A percentile compares a stretch with the other conserved stretches of the same genome.
Conservation (phyloP, 2,888 invertebrate genomes). For the Andrena praecox region DNA sequence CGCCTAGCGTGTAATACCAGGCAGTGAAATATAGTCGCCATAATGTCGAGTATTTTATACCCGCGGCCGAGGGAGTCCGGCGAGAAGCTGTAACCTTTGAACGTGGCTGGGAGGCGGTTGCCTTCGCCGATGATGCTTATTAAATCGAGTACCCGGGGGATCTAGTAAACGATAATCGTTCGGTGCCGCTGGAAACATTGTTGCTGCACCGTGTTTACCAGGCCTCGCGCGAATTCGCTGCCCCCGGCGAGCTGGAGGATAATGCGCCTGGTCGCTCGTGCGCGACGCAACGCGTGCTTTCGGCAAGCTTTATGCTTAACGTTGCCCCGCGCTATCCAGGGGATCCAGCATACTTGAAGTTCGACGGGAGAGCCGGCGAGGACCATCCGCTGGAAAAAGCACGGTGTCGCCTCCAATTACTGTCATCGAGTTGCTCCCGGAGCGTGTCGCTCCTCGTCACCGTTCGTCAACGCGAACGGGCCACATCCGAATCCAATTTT, state of each 20-base stretch:
- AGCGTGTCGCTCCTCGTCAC: constrained; percentile 30
- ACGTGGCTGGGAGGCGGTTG: constrained; percentile 52
- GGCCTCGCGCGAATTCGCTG: constrained; percentile 33
- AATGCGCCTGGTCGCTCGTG: neutral
- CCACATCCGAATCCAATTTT: constrained; percentile 67
- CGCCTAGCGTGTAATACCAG: constrained; percentile 64
- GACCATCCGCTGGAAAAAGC: constrained; percentile 37
- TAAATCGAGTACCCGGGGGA: constrained; percentile 56
- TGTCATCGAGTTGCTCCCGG: constrained; percentile 39
- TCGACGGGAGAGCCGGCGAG: constrained; percentile 14
- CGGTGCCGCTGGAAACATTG: neutral
- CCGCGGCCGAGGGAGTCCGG: constrained; percentile 51
- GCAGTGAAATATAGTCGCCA: constrained; percentile 71
- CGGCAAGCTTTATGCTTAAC: neutral
- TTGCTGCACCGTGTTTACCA: neutral
- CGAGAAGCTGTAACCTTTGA: constrained; percentile 64
- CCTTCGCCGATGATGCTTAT: constrained; percentile 58
- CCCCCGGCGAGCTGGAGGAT: neutral
- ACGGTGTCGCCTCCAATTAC: constrained; percentile 48
- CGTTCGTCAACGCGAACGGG: constrained; percentile 42
- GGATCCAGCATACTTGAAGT: constrained; percentile 14
- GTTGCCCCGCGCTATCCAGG: neutral
- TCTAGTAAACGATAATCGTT: constrained; percentile 38
- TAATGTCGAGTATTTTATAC: constrained; percentile 72
- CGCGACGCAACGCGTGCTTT: neutral